These are phyloP conservation scores for Mergus octosetaceus DNA, from an alignment of 2,797 vertebrate genomes.

Conservation along the genomic window DNA sequence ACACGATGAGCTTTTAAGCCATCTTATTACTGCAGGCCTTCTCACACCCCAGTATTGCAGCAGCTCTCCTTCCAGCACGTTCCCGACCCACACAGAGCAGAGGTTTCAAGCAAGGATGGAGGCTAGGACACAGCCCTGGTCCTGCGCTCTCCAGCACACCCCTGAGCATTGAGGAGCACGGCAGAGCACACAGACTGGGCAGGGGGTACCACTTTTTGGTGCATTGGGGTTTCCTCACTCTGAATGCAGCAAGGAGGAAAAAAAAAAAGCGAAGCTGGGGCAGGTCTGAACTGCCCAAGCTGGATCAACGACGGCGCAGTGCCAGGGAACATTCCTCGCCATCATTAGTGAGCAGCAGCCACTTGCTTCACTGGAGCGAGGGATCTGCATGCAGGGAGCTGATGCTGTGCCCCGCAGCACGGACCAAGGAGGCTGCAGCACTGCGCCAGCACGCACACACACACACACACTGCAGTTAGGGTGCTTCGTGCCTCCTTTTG, in stretches of 20 bases:
- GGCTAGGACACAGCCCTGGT: neutral
- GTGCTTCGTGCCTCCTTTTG: neutral
- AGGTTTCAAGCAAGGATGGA: neutral
- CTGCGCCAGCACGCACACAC: rapidly evolving
- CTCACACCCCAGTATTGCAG: constrained; percentile 10
- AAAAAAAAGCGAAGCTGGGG: neutral
- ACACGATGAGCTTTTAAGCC: neutral
- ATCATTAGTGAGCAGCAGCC: neutral
- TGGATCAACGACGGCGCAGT: neutral
- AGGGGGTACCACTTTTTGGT: neutral
- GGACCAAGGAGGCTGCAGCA: rapidly evolving
- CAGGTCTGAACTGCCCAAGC: neutral
- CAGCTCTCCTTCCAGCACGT: neutral
- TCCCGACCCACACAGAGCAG: constrained; percentile 15
- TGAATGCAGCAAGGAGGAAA: neutral
- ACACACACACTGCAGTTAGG: rapidly evolving
- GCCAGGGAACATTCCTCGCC: constrained; percentile 30
- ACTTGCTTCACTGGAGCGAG: neutral
- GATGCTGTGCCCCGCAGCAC: neutral
- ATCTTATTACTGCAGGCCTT: neutral
- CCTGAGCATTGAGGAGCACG: neutral
- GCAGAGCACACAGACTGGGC: neutral
- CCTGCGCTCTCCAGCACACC: neutral
- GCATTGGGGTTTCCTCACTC: neutral
- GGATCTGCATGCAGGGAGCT: neutral